A percentile compares a stretch with the other conserved stretches of the same genome.
Conservation (phyloP, 2,113 vertebrate genomes). For the Cyanistes caeruleus region DNA sequence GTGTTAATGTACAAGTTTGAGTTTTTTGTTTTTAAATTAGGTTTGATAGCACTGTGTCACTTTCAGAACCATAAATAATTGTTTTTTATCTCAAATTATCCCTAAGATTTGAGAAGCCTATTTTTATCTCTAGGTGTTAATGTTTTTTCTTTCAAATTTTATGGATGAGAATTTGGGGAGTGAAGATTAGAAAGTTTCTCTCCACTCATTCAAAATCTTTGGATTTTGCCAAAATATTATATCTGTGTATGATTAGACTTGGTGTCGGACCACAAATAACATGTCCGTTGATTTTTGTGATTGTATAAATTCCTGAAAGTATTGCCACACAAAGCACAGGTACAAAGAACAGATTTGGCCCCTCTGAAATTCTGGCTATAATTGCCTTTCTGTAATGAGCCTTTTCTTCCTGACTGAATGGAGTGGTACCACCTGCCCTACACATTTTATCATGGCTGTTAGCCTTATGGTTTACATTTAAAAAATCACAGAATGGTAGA, state of each 20-base stretch:
- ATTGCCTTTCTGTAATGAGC: not conserved
- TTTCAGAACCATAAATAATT: not conserved
- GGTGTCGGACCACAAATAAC: not conserved
- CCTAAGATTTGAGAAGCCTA: not conserved
- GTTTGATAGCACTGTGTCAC: rapidly evolving
- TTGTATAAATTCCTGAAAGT: not conserved
- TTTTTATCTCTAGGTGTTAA: not conserved
- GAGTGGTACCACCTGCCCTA: not conserved
- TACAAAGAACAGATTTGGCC: not conserved
- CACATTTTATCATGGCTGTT: not conserved
- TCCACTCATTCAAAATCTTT: not conserved
- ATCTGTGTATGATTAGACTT: not conserved
- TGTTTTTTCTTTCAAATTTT: not conserved
- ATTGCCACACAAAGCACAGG: not conserved
- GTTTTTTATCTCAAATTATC: not conserved
- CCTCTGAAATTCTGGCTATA: not conserved
- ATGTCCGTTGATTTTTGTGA: not conserved
- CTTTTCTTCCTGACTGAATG: not conserved
- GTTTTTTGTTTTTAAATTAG: not conserved
- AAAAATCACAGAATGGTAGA: not conserved
- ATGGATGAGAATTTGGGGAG: not conserved
- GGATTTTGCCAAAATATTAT: not conserved
- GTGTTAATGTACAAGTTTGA: not conserved
- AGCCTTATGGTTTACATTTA: not conserved
- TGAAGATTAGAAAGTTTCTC: not conserved